Evolutionary conservation across 2,113 vertebrate species (phyloP), one percentile per base, ranked within the genome.

Genomic region (Halcyon senegalensis): DNA sequence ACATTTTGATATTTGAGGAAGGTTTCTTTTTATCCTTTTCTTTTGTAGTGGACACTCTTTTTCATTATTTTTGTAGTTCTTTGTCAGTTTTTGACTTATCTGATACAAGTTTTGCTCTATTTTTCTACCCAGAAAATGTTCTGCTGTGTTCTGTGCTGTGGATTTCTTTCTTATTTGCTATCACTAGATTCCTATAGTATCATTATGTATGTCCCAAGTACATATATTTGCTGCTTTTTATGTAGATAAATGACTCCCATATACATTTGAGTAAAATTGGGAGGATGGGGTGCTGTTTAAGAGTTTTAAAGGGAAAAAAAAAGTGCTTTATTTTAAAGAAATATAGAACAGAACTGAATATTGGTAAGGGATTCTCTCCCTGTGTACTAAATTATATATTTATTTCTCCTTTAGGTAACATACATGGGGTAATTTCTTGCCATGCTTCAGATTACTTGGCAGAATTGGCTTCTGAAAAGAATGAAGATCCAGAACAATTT

Each of bases 401-500:
- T 91, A 31, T 90, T 91, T 84, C 35, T 91, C 86, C 37, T 81
- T 68, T 91, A 98, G 98, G 59, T 84, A 90, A 81, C 16, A 37
- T 44, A 79, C 95, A 76, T 96, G 76, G 67, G 78, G 23, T 64
- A 59, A 44, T 76, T 93, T 95, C 96, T 93, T 94, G 84, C 85
- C 75, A 55, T 90, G 84, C 83, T 90, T 92, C 97, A 35, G 94
- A 97, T 87, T 78, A 90, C 76, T 94, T 95, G 58, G 94, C 82
- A 68, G 84, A 97, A n/a, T 78, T 97, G 30, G 63, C 95, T 82
- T 85, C 82, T 87, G 94, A 98, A 78, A 68, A 73, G 46, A 95
- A 98, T 31, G 95, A 98, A 91, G 97, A 98, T 84, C 80, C 93
- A 46, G 73, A 96, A 41, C 92, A 95, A 66, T 77, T 97, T 28